Evolutionary conservation across 1,140 invertebrate genomes (phyloP), one percentile per base, ranked within the genome.

Genomic region (Aphelenchoides besseyi): DNA sequence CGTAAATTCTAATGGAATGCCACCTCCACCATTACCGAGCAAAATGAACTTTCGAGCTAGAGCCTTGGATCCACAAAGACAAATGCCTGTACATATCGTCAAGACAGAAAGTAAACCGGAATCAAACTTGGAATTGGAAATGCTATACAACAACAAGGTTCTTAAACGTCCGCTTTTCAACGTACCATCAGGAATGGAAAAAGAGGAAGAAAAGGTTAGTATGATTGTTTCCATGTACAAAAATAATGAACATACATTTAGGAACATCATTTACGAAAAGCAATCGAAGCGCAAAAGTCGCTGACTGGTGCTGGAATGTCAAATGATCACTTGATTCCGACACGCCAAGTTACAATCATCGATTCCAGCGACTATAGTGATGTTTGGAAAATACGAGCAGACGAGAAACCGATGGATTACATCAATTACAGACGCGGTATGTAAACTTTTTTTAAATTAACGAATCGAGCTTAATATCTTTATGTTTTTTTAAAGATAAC

Each of bases 181-280:
- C 3, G 76, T 75, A 8, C 77, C 75, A 18, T 52, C 75, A 12
- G 75, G 75, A 8, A 76, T 76, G 75, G 75, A 76, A 59, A 79
- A 79, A 77, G 75, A 76, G 53, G 75, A 76, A 28, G 75, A 76
- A 55, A 75, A 62, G 75, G 75, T 76, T 26, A 12, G 75, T 68
- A 32, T 68, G 57, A 69, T 16, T 12, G 5, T 23, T 26, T 53
- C 36, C 55, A 59, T 8, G 12, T 32, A 37, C 36, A 16, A 33
- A 29, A 18, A 66, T 37, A 16, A 30, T 53, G 59, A 61, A n/a
- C 30, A 16, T n/a, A 18, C 36, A 33, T 72, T 12, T n/a, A 76
- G 75, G 75, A 76, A 55, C 77, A 53, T 26, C 75, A 76, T 41
- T 61, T 76, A 52, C 69, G 76, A 59, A 70, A 79, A 54, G 75